These are phyloP conservation scores for Herpetotheres cachinnans DNA, from an alignment of 2,113 vertebrate species.

Conservation along the genomic window DNA sequence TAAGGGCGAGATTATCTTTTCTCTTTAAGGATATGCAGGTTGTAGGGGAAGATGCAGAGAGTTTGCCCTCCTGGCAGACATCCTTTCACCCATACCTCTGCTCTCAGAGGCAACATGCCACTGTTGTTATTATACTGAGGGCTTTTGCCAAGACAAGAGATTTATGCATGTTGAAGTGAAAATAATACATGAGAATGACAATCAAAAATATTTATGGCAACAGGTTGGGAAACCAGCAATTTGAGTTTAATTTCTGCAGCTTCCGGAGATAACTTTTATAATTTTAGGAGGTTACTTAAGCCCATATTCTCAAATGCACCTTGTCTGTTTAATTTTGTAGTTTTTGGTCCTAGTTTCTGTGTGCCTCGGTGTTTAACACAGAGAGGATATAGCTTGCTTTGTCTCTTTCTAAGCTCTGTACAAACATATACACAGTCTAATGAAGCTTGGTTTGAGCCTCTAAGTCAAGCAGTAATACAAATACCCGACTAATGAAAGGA, in stretches of 20 bases:
- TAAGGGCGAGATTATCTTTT: not conserved
- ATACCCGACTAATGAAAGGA: not conserved
- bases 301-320: not conserved
- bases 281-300: not conserved
- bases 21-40: not conserved
- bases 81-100: not conserved
- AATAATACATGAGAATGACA: not conserved
- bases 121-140: not conserved
- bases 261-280: not conserved
- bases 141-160: not conserved
- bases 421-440: not conserved
- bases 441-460: not conserved
- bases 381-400: not conserved
- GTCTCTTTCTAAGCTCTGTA: not conserved
- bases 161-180: not conserved
- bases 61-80: not conserved
- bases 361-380: not conserved
- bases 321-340: not conserved
- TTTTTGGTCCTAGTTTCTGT: not conserved
- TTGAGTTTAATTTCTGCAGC: not conserved
- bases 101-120: accelerated
- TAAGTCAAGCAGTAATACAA: not conserved
- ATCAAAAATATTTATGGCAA: not conserved
- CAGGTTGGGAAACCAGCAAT: not conserved
- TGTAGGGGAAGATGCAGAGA: not conserved